Evolutionary conservation across 2,113 vertebrate species (phyloP).

Genomic region (Sisor rabdophorus): DNA sequence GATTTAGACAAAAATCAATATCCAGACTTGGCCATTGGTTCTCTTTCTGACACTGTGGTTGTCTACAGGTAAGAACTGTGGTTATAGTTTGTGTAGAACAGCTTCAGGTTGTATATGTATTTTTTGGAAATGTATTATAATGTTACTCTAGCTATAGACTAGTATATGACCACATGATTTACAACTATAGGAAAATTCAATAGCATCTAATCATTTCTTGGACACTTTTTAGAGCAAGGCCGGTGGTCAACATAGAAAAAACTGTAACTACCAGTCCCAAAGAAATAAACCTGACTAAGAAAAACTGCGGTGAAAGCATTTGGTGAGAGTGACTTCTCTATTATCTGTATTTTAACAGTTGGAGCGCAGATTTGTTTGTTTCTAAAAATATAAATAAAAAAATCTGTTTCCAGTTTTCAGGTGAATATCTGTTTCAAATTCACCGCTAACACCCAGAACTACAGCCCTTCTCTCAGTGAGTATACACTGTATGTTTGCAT

Average conservation of each 20-base stretch:
- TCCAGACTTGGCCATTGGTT: slow-evolving; percentile 90
- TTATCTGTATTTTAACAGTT: neutral
- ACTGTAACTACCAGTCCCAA: slow-evolving; percentile 73
- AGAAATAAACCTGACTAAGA: slow-evolving; percentile 60
- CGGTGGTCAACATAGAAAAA: slow-evolving; percentile 83
- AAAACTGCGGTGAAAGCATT: slow-evolving; percentile 68
- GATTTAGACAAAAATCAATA: slow-evolving; percentile 90
- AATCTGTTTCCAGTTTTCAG: slow-evolving; percentile 69
- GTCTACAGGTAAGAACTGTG: slow-evolving; percentile 71
- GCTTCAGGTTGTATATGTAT: too few species aligned
- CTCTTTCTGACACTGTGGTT: slow-evolving; percentile 84
- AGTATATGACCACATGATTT: neutral
- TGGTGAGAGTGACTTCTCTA: slow-evolving; percentile 68
- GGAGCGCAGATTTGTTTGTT: neutral
- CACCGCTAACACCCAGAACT: slow-evolving; percentile 72
- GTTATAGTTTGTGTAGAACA: neutral
- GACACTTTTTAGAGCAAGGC: slow-evolving; percentile 72
- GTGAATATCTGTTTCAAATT: slow-evolving; percentile 84
- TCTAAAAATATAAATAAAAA: neutral
- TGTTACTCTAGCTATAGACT: neutral
- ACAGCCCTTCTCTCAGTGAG: slow-evolving; percentile 83
- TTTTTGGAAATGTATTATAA: neutral
- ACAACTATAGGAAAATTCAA: too few species aligned
- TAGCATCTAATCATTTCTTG: neutral
- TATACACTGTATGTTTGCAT: slow-evolving; percentile 15